Evolutionary conservation across 2,888 invertebrate species (phyloP).

Genomic region (Dryocosmus kuriphilus): DNA sequence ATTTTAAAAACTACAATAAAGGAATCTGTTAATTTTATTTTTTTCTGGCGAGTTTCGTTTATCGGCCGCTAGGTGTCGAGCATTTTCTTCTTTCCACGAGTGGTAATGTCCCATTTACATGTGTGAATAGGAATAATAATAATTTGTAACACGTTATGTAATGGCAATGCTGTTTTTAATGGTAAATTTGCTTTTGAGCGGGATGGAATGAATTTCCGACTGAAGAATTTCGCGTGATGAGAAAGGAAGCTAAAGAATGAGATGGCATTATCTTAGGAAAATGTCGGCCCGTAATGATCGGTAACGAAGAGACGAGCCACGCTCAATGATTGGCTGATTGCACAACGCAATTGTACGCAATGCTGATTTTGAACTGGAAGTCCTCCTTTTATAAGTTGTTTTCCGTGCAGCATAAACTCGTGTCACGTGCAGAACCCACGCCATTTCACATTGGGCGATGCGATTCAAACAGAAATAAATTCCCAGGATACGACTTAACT

Average conservation of each 20-base stretch:
- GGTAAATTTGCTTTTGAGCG: background rate
- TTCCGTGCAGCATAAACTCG: constrained; percentile 30
- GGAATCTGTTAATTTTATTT: no score
- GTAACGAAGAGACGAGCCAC: constrained; percentile 49
- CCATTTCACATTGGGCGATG: background rate
- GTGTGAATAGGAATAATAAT: no score
- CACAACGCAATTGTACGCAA: constrained; percentile 50
- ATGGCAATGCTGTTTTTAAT: background rate
- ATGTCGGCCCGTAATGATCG: constrained; percentile 51
- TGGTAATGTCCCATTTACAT: background rate
- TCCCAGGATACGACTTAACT: background rate
- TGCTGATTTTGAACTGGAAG: constrained; percentile 19
- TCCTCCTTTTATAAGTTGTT: background rate
- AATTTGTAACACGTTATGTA: no score
- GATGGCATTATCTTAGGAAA: constrained; percentile 45
- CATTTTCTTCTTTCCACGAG: background rate
- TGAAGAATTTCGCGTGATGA: background rate
- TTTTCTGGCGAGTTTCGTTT: no score
- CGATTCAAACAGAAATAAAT: background rate
- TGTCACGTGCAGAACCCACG: constrained; percentile 24
- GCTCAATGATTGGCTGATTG: constrained; percentile 43
- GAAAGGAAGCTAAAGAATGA: constrained; percentile 24
- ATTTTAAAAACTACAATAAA: no score
- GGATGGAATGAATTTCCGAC: background rate
- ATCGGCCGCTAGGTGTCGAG: background rate